phyloP scores from a whole-genome alignment of 2,797 vertebrate genomes.

The Protonibea diacanthus region DNA sequence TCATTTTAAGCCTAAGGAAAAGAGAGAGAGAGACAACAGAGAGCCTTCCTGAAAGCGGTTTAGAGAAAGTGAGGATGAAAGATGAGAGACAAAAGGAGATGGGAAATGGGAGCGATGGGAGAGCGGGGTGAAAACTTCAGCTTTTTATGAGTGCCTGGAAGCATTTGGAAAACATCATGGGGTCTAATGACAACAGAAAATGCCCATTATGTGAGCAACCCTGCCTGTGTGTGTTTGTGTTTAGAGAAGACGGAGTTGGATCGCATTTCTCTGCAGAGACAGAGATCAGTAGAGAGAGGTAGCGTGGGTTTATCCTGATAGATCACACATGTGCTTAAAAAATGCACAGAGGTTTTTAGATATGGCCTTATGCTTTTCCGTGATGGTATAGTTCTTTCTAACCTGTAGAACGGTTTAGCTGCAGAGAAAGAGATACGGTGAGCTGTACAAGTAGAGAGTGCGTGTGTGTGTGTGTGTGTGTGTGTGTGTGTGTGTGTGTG shows the following conservation, averaged over 20 bases:
- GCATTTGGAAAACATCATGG: conserved; percentile 55
- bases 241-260: conserved; percentile 26
- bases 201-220: conserved; percentile 41
- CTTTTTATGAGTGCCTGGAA: conserved; percentile 40
- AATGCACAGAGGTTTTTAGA: not conserved
- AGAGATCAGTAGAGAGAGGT: conserved; percentile 32
- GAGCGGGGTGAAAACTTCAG: conserved; percentile 40
- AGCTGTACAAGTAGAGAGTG: not conserved
- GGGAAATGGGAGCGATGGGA: conserved; percentile 9
- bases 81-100: conserved; percentile 30
- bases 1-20: conserved; percentile 40
- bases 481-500: not conserved
- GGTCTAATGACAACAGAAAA: conserved; percentile 57
- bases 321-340: not conserved
- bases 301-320: conserved; percentile 11
- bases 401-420: not conserved
- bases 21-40: not conserved
- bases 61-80: conserved; percentile 26
- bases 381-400: not conserved
- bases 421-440: conserved; percentile 5
- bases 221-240: conserved; percentile 13
- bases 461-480: not conserved
- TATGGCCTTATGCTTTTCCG: not conserved
- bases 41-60: conserved; percentile 18
- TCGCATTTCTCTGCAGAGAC: conserved; percentile 27